phyloP scores from a whole-genome alignment of 2,888 invertebrate genomes.

The Galerucella calmariensis region DNA sequence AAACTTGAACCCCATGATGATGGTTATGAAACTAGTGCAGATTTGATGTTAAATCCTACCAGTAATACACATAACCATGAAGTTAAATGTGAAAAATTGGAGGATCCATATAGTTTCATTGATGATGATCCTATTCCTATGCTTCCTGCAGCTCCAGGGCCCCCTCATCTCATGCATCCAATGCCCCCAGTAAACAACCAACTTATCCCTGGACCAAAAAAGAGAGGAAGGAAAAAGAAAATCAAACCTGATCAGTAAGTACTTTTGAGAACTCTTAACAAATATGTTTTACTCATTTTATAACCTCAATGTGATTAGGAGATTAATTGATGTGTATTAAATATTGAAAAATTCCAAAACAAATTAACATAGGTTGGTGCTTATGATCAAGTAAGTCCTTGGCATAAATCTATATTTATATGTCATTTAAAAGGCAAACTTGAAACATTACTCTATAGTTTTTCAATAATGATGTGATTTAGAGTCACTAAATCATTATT shows the following conservation, averaged over 20 bases:
- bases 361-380: no score
- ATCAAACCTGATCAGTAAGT: slow-evolving; percentile 71
- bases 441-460: background rate
- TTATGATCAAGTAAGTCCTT: background rate
- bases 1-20: slow-evolving; percentile 83
- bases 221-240: slow-evolving; percentile 89
- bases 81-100: slow-evolving; percentile 66
- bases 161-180: slow-evolving; percentile 58
- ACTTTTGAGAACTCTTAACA: slow-evolving; percentile 15
- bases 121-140: slow-evolving; percentile 76
- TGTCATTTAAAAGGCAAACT: background rate
- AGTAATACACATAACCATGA: slow-evolving; percentile 62
- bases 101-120: slow-evolving; percentile 88
- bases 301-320: slow-evolving; percentile 13
- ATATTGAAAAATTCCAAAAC: background rate
- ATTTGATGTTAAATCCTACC: slow-evolving; percentile 67
- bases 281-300: slow-evolving; percentile 16
- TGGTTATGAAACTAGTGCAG: slow-evolving; percentile 88
- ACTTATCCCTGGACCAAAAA: slow-evolving; percentile 74
- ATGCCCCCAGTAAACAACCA: slow-evolving; percentile 63
- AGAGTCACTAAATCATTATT: background rate
- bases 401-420: background rate
- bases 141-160: slow-evolving; percentile 59
- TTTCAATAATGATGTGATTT: background rate
- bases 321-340: background rate